phyloP scores from a whole-genome alignment of 2,888 invertebrate genomes.

The Meiosimyza platycephala region DNA sequence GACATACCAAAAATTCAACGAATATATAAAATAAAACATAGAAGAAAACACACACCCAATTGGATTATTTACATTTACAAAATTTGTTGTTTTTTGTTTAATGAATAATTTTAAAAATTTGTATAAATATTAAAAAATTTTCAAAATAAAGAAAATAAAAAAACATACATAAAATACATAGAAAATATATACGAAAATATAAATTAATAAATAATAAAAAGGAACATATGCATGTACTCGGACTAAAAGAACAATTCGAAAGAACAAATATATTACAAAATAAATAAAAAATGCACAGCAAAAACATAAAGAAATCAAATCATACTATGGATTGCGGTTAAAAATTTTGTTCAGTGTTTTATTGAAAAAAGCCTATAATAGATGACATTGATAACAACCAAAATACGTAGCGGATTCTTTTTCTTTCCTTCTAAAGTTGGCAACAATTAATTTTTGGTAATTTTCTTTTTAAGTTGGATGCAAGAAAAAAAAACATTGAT shows the following conservation, averaged over 20 bases:
- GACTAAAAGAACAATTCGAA: slow-evolving; percentile 33
- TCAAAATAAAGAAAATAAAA: slow-evolving; percentile 16
- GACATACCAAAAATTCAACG: slow-evolving; percentile 68
- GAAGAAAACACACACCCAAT: slow-evolving; percentile 69
- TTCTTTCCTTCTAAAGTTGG: background rate
- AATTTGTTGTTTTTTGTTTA: slow-evolving; percentile 50
- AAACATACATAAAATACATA: slow-evolving; percentile 33
- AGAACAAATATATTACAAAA: slow-evolving; percentile 35
- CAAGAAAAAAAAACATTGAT: background rate
- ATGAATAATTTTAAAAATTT: slow-evolving; percentile 29
- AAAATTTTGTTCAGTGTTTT: slow-evolving; percentile 26
- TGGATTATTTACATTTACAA: slow-evolving; percentile 68
- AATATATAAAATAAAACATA: slow-evolving; percentile 67
- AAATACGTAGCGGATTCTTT: background rate
- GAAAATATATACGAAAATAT: slow-evolving; percentile 20
- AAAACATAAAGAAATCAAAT: slow-evolving; percentile 11
- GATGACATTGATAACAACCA: background rate
- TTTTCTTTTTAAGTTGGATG: background rate
- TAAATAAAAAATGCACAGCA: slow-evolving; percentile 26
- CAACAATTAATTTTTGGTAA: background rate
- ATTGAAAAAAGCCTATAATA: background rate
- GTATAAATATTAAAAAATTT: slow-evolving; percentile 6
- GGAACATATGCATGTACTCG: slow-evolving; percentile 26
- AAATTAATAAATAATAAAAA: slow-evolving; percentile 27
- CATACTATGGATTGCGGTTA: slow-evolving; percentile 21